Base-by-base conservation (phyloP, 2,888 invertebrate species). In the Papilio elwesi region DNA sequence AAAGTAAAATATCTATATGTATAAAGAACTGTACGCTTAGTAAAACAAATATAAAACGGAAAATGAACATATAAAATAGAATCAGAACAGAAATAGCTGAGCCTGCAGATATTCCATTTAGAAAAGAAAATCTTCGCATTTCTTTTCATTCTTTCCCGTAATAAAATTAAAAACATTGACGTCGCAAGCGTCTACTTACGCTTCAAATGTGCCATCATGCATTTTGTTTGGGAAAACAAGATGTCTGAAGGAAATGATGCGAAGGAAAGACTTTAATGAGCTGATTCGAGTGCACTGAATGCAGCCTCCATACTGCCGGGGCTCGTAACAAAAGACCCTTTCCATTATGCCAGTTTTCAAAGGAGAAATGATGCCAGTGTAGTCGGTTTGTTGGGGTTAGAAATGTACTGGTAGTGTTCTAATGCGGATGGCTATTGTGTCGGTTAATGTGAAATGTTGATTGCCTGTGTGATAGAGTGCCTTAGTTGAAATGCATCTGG, bases 221-320 rank as follows among this genome's bases (percentile, higher is more conserved):
- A 74, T 67, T 52, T 77, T 80, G 77, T 82, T 78, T 78, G 78
- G 78, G 78, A 83, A 84, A 82, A 85, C 84, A 85, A 84, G 81
- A 85, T 80, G 82, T 85, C 82, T 82, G 81, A 84, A 88, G 87
- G 88, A 90, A 90, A 89, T 88, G 88, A 81, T 74, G 86, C 80
- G 78, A 76, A 85, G 85, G 86, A 83, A 85, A 85, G 81, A 82
- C 84, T 83, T 83, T 90, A 90, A 90, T 87, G 90, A 90, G 90
- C 87, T 86, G 85, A 83, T 87, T 86, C 82, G 81, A 85, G 83
- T 81, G 84, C 83, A 83, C 84, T 84, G 85, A 84, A 84, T 81
- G 81, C 80, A 79, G 73, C 77, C 74, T 78, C 79, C 78, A 82
- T 82, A 77, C 80, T 85, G 82, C 83, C 83, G 59, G 73, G 57